Conservation (phyloP, 2,113 vertebrate species). For the Scophthalmus maximus region DNA sequence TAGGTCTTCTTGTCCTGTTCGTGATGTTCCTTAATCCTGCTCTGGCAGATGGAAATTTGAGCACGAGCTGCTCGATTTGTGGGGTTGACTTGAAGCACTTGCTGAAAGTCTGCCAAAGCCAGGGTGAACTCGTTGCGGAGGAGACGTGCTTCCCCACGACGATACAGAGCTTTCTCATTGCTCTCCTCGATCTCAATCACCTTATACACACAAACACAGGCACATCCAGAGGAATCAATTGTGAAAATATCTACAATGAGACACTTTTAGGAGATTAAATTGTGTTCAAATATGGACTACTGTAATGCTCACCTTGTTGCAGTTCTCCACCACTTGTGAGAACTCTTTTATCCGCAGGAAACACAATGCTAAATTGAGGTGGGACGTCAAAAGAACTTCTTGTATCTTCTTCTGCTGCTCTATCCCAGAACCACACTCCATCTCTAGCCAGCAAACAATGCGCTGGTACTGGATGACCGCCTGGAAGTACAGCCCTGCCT, state of each 20-base stretch:
- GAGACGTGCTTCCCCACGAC: conserved; percentile 90
- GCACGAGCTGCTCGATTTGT: conserved; percentile 89
- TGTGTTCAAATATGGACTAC: background rate
- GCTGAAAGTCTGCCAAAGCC: conserved; percentile 90
- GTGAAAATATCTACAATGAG: background rate
- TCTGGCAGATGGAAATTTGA: conserved; percentile 91
- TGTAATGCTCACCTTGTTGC: conserved; percentile 88
- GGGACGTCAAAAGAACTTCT: conserved; percentile 86
- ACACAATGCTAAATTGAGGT: conserved; percentile 96
- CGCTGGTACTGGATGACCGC: conserved; percentile 94
- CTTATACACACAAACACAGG: conserved; percentile 69
- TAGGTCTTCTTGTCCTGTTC: conserved; percentile 93
- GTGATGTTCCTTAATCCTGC: conserved; percentile 91
- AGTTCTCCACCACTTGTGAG: conserved; percentile 89
- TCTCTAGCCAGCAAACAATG: conserved; percentile 93
- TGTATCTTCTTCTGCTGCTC: conserved; percentile 88
- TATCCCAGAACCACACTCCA: conserved; percentile 87
- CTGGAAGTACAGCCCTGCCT: conserved; percentile 90
- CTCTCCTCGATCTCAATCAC: conserved; percentile 88
- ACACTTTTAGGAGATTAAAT: background rate
- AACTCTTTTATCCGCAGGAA: conserved; percentile 91
- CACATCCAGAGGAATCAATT: background rate
- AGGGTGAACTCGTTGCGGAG: conserved; percentile 91
- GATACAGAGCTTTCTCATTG: conserved; percentile 95
- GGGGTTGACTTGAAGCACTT: conserved; percentile 90